Evolutionary conservation across 2,888 invertebrate species (phyloP).

Genomic region (Leptogaster cylindrica): DNA sequence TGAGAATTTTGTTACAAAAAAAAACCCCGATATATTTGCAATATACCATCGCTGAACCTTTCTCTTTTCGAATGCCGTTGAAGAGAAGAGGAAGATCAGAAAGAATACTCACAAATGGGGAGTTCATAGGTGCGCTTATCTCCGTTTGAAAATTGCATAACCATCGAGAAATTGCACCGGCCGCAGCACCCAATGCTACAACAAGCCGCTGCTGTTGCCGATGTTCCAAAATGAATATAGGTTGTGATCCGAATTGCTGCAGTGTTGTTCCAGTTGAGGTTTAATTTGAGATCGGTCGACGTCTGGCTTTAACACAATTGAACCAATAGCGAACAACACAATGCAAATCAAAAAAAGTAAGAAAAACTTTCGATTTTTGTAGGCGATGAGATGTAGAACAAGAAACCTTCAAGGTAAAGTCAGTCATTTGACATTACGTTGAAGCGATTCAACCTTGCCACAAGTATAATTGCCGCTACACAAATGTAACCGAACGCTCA

Average conservation of each 20-base stretch:
- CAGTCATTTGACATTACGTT: slow-evolving; percentile 35
- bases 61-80: slow-evolving; percentile 26
- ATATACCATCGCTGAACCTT: no score
- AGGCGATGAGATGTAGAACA: slow-evolving; percentile 39
- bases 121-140: slow-evolving; percentile 12
- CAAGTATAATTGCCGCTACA: not conserved
- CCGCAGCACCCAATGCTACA: slow-evolving; percentile 11
- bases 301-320: slow-evolving; percentile 10
- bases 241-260: no score
- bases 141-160: slow-evolving; percentile 29
- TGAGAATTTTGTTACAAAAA: not conserved
- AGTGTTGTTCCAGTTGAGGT: no score
- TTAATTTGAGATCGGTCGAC: not conserved
- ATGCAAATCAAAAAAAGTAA: not conserved
- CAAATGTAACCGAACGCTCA: not conserved
- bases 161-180: slow-evolving; percentile 36
- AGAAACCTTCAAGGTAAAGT: slow-evolving; percentile 40
- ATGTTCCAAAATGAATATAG: not conserved
- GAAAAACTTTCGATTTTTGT: slow-evolving; percentile 13
- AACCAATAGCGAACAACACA: not conserved
- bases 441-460: slow-evolving; percentile 36
- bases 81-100: not conserved
- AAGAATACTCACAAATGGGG: slow-evolving; percentile 25
- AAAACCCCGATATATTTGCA: slow-evolving; percentile 5
- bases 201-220: slow-evolving; percentile 1